Evolutionary conservation across 1,140 invertebrate genomes (phyloP).

Genomic region (Drosophila setifemur): DNA sequence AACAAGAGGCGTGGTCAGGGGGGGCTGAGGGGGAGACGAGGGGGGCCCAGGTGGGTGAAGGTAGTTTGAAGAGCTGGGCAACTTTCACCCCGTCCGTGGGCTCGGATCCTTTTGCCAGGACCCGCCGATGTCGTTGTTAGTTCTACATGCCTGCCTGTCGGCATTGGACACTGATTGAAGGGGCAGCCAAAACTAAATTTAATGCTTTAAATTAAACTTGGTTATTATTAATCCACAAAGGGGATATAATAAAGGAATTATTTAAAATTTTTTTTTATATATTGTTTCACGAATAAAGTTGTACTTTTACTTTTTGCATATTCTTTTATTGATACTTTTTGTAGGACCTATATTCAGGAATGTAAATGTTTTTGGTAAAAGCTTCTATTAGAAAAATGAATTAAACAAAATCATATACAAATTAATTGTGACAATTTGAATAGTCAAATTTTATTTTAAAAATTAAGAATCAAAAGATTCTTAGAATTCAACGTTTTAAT

Average conservation of each 20-base stretch:
- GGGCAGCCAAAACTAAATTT: neutral
- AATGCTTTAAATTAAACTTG: neutral
- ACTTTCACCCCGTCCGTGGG: conserved; percentile 9
- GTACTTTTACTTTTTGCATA: too few species aligned
- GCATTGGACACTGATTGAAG: conserved; percentile 3
- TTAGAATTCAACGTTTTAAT: too few species aligned
- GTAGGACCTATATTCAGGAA: neutral
- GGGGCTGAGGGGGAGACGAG: too few species aligned
- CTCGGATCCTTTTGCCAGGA: conserved; percentile 12
- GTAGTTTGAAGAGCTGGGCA: neutral
- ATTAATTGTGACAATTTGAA: too few species aligned
- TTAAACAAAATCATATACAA: neutral
- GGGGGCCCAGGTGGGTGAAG: neutral
- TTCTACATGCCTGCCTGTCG: conserved; percentile 21
- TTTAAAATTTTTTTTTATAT: too few species aligned
- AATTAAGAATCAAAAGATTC: too few species aligned
- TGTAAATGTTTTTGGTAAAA: neutral
- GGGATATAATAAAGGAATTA: too few species aligned
- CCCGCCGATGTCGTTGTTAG: conserved; percentile 31
- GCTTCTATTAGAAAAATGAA: neutral
- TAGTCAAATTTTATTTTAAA: too few species aligned
- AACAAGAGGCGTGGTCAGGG: conserved; percentile 55
- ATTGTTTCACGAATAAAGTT: too few species aligned
- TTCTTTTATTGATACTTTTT: too few species aligned
- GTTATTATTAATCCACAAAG: too few species aligned